Percentiles rank a stretch among this genome's conserved stretches.
phyloP scores from a whole-genome alignment of 2,888 invertebrate genomes.

The Pristionchus fissidentatus region DNA sequence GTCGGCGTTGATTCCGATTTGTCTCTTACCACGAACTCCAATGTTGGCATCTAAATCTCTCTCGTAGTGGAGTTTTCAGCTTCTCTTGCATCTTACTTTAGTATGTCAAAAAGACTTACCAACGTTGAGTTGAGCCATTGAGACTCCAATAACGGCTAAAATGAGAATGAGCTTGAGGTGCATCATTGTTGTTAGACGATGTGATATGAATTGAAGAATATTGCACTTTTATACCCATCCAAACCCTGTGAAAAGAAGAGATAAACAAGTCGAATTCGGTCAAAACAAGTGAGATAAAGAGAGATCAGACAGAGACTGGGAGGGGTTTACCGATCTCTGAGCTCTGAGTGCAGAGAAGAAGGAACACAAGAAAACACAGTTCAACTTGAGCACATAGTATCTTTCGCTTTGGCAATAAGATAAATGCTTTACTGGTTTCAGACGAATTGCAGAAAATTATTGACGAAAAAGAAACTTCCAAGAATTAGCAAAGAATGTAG shows the following conservation, averaged over 20 bases:
- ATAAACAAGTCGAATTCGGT: slow-evolving; percentile 35
- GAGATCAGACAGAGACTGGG: slow-evolving; percentile 13
- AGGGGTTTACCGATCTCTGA: not conserved
- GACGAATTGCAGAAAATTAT: no score
- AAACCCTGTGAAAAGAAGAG: not conserved
- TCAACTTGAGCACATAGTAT: no score
- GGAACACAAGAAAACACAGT: no score
- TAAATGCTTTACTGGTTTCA: no score
- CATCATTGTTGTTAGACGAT: not conserved
- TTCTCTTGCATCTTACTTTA: not conserved
- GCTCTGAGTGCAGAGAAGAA: no score
- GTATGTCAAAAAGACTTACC: not conserved
- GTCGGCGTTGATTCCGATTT: no score
- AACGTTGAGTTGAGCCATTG: not conserved
- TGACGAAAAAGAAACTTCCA: no score
- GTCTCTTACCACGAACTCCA: not conserved
- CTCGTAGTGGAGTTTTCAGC: not conserved
- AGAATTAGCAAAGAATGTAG: no score
- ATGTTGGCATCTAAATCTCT: not conserved
- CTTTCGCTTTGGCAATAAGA: no score
- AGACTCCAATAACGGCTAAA: not conserved
- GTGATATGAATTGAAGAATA: not conserved
- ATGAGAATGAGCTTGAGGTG: not conserved
- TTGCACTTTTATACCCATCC: not conserved
- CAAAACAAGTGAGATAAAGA: slow-evolving; percentile 15